phyloP scores from a whole-genome alignment of 2,888 invertebrate genomes.

The Lamellibrachia columna region DNA sequence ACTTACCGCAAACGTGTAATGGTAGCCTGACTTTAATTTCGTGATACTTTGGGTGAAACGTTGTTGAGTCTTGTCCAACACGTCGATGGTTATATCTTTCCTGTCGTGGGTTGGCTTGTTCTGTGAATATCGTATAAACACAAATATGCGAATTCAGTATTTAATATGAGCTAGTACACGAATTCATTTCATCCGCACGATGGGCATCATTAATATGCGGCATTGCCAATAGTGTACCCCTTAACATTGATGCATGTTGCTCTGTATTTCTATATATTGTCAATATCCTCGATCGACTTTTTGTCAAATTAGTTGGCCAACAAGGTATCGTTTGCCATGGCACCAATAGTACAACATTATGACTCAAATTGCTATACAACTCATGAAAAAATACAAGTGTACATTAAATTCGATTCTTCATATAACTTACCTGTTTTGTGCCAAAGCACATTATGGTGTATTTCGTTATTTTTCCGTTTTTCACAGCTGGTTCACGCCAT shows the following conservation, averaged over 20 bases:
- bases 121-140: neutral
- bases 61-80: neutral
- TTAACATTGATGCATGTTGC: too few relatives aligned
- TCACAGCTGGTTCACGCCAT: neutral
- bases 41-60: neutral
- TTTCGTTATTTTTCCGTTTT: neutral
- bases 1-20: neutral
- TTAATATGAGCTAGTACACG: neutral
- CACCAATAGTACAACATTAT: neutral
- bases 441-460: neutral
- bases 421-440: neutral
- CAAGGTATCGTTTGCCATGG: too few relatives aligned
- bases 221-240: too few relatives aligned
- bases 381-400: neutral
- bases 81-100: neutral
- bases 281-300: too few relatives aligned
- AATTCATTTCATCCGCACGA: too few relatives aligned
- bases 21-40: neutral
- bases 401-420: neutral
- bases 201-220: too few relatives aligned
- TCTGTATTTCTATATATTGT: too few relatives aligned
- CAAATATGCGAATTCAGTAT: neutral
- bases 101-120: neutral
- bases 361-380: neutral
- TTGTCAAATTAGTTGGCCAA: too few relatives aligned